Base-by-base conservation (phyloP, 1,140 invertebrate species). In the Zaprionus camerounensis region DNA sequence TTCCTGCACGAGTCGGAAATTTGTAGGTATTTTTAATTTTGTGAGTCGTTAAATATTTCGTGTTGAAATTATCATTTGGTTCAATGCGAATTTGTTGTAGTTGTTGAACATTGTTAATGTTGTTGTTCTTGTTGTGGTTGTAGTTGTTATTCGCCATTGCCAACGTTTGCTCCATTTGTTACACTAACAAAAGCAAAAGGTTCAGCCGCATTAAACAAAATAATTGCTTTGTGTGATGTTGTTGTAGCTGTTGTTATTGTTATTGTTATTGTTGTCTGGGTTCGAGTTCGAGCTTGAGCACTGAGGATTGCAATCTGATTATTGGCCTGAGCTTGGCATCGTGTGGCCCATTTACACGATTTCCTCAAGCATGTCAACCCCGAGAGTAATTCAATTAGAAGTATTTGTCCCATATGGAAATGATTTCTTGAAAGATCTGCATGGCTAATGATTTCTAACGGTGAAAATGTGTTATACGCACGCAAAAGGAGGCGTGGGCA, bases 151-250 rank as follows among this genome's bases (percentile, higher is more conserved):
- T 51, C n/a, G 49, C 22, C 17, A 28, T 26, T n/a, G 44, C 41
- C n/a, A 46, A 46, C 41, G 41, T 57, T n/a, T 70, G 72, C 51
- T 76, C 73, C 36, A 61, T 62, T 71, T 76, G 74, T 61, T 55
- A 20, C n/a, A 57, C 53, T 65, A 62, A 76, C 74, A 76, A 71
- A 61, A 61, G 62, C 62, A n/a, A 57, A 57, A 69, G 59, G 82
- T 85, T 85, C 79, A 72, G 82, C 79, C 61, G 59, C 76, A 85
- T 85, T 85, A 86, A 86, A 82, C 82, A 51, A 65, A 57, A 63
- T 85, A 86, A 85, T 86, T 86, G 70, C 68, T 75, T 24, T 71
- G 17, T 44, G 49, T 53, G 51, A 44, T 36, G 31, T 17, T 41
- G 22, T 34, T 68, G 24, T 56, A 20, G 15, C 11, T 46, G 46